Evolutionary conservation across 2,797 vertebrate genomes (phyloP), one percentile per base, ranked within the genome.

Genomic region (Helostoma temminkii): DNA sequence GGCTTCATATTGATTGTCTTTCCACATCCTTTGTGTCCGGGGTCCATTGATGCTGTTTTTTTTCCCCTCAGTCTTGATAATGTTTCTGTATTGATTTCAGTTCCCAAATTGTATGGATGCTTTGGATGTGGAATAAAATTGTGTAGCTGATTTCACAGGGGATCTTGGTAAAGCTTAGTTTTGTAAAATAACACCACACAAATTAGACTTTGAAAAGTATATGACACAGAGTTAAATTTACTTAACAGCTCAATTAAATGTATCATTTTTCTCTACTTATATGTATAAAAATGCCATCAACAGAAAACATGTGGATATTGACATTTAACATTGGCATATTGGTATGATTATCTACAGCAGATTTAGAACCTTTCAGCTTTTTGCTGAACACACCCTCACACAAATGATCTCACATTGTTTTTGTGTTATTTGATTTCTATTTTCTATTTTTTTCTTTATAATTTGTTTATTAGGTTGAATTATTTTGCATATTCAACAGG

Each of bases 71-170:
- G 66, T 63, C 76, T 81, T 58, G 53, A 74, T 81, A 71, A 84
- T 85, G 80, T 83, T 54, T 58, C 72, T 56, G 19, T 70, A 86
- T 89, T 78, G 82, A 87, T 87, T 78, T 70, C 47, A 24, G 43
- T 3, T 11, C 50, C 45, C 12, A 34, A 39, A 55, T 30, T 49
- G 73, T 53, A 52, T 37, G 1, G 43, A 15, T 48, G 49, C 45
- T 79, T 59, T 6, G 18, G 55, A 48, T 54, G 45, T 77, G 46
- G 21, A 65, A 30, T 59, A 30, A 76, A 83, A 74, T 55, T 12
- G 19, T 30, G 25, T 37, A 18, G 69, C 56, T 39, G 43, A 81
- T 80, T 76, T 76, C 1, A 46, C 41, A 62, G 43, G 9, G 37
- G 62, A 19, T 28, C 37, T n/a, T 41, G 28, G 4, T 19, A 66